Base-by-base conservation (phyloP, 2,797 vertebrate genomes). In the Emydoidea blandingii region DNA sequence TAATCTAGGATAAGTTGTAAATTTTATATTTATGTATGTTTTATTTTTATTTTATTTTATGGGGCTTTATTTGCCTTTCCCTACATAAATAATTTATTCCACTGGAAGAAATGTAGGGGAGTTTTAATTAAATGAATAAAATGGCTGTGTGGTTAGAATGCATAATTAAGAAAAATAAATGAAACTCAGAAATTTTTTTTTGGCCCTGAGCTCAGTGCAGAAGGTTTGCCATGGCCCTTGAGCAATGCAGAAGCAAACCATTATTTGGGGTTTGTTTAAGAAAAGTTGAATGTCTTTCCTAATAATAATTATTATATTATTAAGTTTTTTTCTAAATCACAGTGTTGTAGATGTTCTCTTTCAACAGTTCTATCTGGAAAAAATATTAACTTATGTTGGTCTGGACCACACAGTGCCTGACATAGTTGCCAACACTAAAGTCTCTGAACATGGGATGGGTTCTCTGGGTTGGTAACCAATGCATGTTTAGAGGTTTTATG, bases 401-500 rank as follows among this genome's bases (percentile, higher is more conserved):
- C 95, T 94, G 93, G 97, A 94, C 94, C 97, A 94, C 85, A 92
- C 95, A 96, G 87, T 97, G 95, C 93, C 37, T 87, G 93, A 9
- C 59, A 0, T 96, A 96, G 97, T 98, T 98, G 98, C 98, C 98
- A 98, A 98, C 79, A 68, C 2, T 74, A 23, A 79, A 47, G 92
- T 96, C 62, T 84, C 50, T 2, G 29, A 85, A 79, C 1, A 34
- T 2, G 62, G 84, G 91, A 72, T 0, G 41, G 85, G 83, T 80
- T 93, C 34, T 57, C n/a, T 2, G 4, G 59, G 52, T 41, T 7
- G 93, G 89, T 78, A 90, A 81, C 78, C 65, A 15, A 85, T 95
- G 15, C 62, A 50, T 87, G 87, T 83, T 19, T 93, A 54, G 4
- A 57, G 72, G 49, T 88, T 90, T 27, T 85, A 5, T 2, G 29